Percentiles rank a stretch among this genome's conserved stretches.
Evolutionary conservation across 2,113 vertebrate genomes (phyloP).

Genomic region (Alethe diademata): DNA sequence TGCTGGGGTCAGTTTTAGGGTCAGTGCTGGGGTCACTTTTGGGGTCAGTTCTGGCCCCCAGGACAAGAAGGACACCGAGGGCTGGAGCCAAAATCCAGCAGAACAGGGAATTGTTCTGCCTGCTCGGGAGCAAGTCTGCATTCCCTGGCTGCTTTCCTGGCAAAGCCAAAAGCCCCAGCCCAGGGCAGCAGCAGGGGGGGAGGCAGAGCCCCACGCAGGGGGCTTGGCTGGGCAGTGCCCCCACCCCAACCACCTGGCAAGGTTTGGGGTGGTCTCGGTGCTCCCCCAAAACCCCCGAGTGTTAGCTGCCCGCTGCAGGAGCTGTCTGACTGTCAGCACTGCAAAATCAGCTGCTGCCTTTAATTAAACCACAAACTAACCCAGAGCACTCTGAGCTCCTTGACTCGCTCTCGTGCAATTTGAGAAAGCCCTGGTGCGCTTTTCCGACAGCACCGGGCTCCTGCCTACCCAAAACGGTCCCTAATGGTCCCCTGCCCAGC

Average conservation of each 20-base stretch:
- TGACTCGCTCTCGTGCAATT: no score
- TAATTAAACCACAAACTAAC: background rate
- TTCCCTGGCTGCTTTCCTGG: background rate
- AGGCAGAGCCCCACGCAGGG: rapidly evolving
- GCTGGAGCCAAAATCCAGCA: background rate
- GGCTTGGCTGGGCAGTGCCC: background rate
- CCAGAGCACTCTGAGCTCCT: background rate
- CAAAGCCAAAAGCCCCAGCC: no score
- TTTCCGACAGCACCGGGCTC: background rate
- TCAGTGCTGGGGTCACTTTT: no score
- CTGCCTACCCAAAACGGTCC: background rate
- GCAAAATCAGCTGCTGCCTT: background rate
- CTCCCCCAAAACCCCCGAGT: rapidly evolving
- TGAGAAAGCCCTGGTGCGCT: background rate
- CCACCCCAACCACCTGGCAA: rapidly evolving
- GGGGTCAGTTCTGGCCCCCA: no score
- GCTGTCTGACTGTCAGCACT: background rate
- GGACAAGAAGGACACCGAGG: no score
- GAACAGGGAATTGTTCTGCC: background rate
- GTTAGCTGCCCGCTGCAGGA: background rate
- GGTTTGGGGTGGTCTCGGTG: rapidly evolving
- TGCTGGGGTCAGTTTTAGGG: no score
- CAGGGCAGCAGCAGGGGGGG: rapidly evolving
- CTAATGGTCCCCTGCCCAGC: background rate
- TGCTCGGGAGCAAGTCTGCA: background rate